Base-by-base conservation (phyloP, 2,888 invertebrate species). In the Tinea pellionella region DNA sequence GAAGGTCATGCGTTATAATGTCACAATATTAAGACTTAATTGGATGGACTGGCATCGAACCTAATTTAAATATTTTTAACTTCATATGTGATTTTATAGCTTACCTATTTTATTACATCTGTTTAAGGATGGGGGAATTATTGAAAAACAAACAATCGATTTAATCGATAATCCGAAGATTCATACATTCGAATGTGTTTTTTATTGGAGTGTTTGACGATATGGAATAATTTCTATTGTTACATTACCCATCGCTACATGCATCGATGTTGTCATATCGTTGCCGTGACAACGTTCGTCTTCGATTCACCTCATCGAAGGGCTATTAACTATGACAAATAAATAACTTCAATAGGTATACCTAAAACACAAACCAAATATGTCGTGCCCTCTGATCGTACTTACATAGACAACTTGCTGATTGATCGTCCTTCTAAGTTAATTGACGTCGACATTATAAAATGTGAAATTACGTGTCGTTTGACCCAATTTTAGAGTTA, bases 271-370 rank as follows among this genome's bases (percentile, higher is more conserved):
- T 85, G 83, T 74, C 67, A 68, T 66, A 67, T 63, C 63, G 85
- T 85, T 66, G 67, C 73, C 81, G 66, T 64, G 81, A 74, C 67
- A 68, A 82, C 80, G 73, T 73, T 77, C 79, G 82, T 85, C 84
- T 85, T 83, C 72, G 70, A 74, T 72, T 72, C 77, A 76, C 47
- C n/a, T 47, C 47, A 47, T 75, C 76, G 77, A 15, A 67, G 63
- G 67, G 68, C 77, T 77, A 83, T 81, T 79, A 82, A 78, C 73
- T 78, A 79, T 80, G 84, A 85, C 84, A 78, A 76, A 80, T 77
- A 78, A 67, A 71, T 67, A 73, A 68, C 47, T 47, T 47, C 15
- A 47, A 47, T 68, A n/a, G n/a, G n/a, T n/a, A 47, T 16, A 15
- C 47, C 15, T 55, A 55, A 55, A 55, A 55, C 55, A 55, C 55